Evolutionary conservation across 2,113 vertebrate genomes (phyloP), one percentile per base, ranked within the genome.

Genomic region (Xiphophorus couchianus): DNA sequence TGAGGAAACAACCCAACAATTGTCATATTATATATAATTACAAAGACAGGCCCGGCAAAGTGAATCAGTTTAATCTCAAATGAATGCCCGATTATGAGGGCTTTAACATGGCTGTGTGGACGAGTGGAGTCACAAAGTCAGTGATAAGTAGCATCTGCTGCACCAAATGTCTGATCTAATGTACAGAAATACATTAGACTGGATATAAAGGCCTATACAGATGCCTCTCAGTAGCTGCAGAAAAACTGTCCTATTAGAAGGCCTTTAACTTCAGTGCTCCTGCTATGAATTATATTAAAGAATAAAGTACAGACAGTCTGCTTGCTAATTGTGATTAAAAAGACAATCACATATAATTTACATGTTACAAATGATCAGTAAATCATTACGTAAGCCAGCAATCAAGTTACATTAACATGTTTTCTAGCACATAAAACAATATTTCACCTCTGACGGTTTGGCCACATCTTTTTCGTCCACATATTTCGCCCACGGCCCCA

Each of bases 401-500:
- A 7, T 25, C 22, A 10, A 7, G 22, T 22, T n/a, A 25, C 7
- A 58, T n/a, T 63, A 19, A 48, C 44, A 19, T 5, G 44, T 17
- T 33, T 37, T 13, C 58, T 15, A 60, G 15, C 15, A 66, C 28
- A 15, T 27, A 25, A 14, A 74, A 73, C 3, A 25, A 25, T 37
- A 31, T 3, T 90, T 94, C 89, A 99, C 98, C 95, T 99, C 97
- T 70, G 97, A 94, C 12, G 98, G 97, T 90, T 99, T 99, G 73
- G 97, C 97, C 64, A 95, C 95, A 86, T 97, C 96, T 91, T 97
- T 97, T 92, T 99, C 97, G 88, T 99, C 97, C 66, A 95, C 87
- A 66, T 97, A 99, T 89, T 99, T 99, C 1, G 98, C 98, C 98
- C 98, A 99, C 0, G 98, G 98, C 71, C 98, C 97, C 77, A 99